phyloP scores from a whole-genome alignment of 2,888 invertebrate genomes.

The Orchesella flavescens region DNA sequence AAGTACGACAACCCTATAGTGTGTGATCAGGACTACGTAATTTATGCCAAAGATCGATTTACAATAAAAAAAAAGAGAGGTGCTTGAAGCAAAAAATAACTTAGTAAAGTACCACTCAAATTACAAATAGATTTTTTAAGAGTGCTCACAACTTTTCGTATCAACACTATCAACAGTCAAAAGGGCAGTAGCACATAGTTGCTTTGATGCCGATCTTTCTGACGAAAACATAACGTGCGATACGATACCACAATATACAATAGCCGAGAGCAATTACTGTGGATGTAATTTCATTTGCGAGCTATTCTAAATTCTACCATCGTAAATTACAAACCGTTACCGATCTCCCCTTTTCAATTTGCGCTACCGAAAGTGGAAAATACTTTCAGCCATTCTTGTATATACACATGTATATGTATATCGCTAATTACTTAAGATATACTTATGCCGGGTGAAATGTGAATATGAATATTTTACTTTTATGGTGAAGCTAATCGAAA shows the following conservation, averaged over 20 bases:
- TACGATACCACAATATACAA: neutral
- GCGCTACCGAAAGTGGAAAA: too few relatives aligned
- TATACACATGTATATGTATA: too few relatives aligned
- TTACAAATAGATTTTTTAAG: too few relatives aligned
- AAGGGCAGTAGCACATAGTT: conserved; percentile 7
- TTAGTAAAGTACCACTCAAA: too few relatives aligned
- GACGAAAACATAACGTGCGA: neutral
- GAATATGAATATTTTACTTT: too few relatives aligned
- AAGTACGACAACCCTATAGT: neutral
- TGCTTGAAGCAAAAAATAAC: too few relatives aligned
- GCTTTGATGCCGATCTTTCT: too few relatives aligned
- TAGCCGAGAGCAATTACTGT: neutral
- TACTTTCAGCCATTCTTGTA: too few relatives aligned
- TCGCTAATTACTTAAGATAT: too few relatives aligned
- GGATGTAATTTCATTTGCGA: neutral
- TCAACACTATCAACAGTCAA: conserved; percentile 2
- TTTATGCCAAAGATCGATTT: conserved; percentile 26
- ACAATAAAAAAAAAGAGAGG: neutral
- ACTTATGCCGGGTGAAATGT: too few relatives aligned
- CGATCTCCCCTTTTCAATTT: neutral
- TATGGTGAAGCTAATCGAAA: neutral
- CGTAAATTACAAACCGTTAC: neutral
- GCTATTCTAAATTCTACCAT: neutral
- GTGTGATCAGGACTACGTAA: conserved; percentile 1
- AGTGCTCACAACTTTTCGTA: too few relatives aligned